Evolutionary conservation across 2,797 vertebrate species (phyloP), one percentile per base, ranked within the genome.

Genomic region (Sebastolobus alascanus): DNA sequence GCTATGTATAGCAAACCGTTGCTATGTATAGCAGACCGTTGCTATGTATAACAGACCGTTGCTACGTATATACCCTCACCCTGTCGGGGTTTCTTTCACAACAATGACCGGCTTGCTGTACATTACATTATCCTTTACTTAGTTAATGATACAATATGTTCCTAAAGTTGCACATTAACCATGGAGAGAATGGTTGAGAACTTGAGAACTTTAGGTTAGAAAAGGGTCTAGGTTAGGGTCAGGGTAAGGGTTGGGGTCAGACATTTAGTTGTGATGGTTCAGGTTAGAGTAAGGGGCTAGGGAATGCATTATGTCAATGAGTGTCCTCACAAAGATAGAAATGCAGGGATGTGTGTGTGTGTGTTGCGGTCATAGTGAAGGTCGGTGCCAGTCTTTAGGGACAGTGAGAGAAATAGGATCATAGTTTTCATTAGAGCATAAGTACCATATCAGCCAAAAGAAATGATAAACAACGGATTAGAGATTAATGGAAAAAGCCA

Each of bases 351-450:
- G n/a, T 58, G 37, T 73, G 40, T 33, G 16, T 82, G 54, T 66
- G 60, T 35, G 18, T 31, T n/a, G 13, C 56, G 67, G 83, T 85
- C 72, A 82, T 2, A 55, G 14, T 72, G 83, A 85, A 87, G 73
- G 87, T 77, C 20, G 14, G 6, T 12, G 16, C 4, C 8, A 11
- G 74, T 84, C 80, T 83, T 66, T 54, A 59, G 79, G 73, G 80
- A 85, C 84, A 65, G 33, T 63, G 43, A 68, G 52, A 76, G 43
- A 71, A 87, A 82, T 60, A 75, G 86, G 86, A 88, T 90, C 73
- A 85, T 31, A 56, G 38, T 77, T 88, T 85, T 85, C 83, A 87
- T 88, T 77, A 83, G 72, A 83, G 43, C 80, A 75, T 84, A 79
- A 90, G 40, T 25, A 84, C 37, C 69, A 38, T 43, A 88, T 83